These are phyloP conservation scores for Charaxes varanes DNA, from an alignment of 1,140 invertebrate species.

Conservation along the genomic window DNA sequence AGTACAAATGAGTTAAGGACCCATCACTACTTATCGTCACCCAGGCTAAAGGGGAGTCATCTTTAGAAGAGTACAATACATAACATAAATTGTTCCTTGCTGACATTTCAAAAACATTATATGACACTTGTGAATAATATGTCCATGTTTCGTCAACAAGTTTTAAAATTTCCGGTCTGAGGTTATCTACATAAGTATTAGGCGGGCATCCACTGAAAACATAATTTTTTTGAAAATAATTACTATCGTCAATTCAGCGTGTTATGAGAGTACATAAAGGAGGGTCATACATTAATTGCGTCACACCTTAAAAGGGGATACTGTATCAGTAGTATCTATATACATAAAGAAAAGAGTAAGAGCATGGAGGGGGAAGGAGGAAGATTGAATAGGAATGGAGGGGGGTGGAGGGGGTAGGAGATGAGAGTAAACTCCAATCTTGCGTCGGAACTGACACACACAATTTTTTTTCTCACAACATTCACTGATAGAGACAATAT, in stretches of 20 bases:
- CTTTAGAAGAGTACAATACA: slow-evolving; percentile 23
- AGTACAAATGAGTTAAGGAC: slow-evolving; percentile 30
- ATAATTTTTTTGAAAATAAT: not conserved
- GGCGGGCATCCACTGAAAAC: slow-evolving; percentile 19
- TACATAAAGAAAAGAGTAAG: too few species aligned
- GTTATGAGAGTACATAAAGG: not conserved
- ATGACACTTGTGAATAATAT: slow-evolving; percentile 19
- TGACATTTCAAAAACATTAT: slow-evolving; percentile 21
- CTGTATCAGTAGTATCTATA: too few species aligned
- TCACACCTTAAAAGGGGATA: too few species aligned
- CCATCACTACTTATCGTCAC: slow-evolving; percentile 15
- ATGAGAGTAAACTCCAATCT: too few species aligned
- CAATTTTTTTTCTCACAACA: too few species aligned
- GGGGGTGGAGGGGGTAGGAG: too few species aligned
- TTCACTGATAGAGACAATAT: too few species aligned
- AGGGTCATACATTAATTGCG: not conserved
- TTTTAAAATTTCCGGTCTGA: slow-evolving; percentile 24
- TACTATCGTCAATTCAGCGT: not conserved
- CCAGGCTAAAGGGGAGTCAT: slow-evolving; percentile 29
- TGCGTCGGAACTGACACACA: too few species aligned
- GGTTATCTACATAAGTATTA: slow-evolving; percentile 22
- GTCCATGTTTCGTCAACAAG: slow-evolving; percentile 33
- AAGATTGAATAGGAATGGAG: too few species aligned
- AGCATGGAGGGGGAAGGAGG: too few species aligned
- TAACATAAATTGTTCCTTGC: slow-evolving; percentile 21